A percentile compares a stretch with the other conserved stretches of the same genome.
Evolutionary conservation across 1,140 invertebrate species (phyloP).

Genomic region (Aphis craccivora): DNA sequence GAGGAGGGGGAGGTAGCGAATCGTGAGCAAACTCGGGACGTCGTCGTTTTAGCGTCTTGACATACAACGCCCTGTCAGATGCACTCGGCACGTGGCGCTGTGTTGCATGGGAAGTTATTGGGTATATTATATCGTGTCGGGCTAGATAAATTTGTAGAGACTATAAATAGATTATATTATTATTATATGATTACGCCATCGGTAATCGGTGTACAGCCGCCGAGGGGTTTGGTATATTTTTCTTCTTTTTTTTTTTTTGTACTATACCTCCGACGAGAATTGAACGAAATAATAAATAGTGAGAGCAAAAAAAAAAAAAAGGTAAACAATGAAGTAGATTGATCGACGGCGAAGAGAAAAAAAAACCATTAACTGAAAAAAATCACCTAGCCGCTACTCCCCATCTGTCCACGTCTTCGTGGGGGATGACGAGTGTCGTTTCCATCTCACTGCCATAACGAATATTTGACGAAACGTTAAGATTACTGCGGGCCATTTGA

Average conservation of each 20-base stretch:
- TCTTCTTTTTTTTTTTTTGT: neutral
- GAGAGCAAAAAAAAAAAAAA: neutral
- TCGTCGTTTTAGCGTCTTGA: neutral
- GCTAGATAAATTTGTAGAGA: neutral
- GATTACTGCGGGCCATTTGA: constrained; percentile 4
- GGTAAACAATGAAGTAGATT: neutral
- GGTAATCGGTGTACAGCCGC: neutral
- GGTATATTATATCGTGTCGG: too few relatives aligned
- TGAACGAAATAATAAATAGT: neutral
- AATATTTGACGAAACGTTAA: neutral
- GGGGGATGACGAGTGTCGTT: neutral
- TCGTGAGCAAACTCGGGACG: neutral
- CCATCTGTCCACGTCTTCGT: too few relatives aligned
- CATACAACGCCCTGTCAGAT: neutral
- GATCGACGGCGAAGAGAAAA: neutral
- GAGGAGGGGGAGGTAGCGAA: too few relatives aligned
- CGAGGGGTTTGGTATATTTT: neutral
- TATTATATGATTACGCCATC: neutral
- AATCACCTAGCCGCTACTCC: neutral
- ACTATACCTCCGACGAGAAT: neutral
- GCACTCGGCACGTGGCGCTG: neutral
- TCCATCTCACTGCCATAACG: neutral
- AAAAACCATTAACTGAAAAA: neutral
- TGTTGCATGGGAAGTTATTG: too few relatives aligned
- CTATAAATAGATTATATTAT: neutral